Conservation (phyloP, 2,888 invertebrate genomes). For the Desoria tigrina region DNA sequence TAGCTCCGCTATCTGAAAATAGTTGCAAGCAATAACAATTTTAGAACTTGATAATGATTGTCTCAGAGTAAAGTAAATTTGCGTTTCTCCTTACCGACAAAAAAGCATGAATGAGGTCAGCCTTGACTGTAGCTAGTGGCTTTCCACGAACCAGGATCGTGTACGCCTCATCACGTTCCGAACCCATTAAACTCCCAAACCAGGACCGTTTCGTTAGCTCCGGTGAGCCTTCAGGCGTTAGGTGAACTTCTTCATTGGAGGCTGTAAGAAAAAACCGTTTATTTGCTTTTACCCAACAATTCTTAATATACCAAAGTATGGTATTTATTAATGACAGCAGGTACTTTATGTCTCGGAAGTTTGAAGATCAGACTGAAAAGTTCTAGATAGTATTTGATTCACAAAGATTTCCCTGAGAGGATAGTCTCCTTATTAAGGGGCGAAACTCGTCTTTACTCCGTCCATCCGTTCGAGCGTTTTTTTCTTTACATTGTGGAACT, state of each 20-base stretch:
- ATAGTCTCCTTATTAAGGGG: too few relatives aligned
- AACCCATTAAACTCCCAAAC: slow-evolving; percentile 98
- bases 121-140: slow-evolving; percentile 93
- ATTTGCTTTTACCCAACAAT: neutral
- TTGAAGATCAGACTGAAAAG: too few relatives aligned
- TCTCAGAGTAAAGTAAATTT: neutral
- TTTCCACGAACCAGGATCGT: slow-evolving; percentile 95
- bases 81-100: slow-evolving; percentile 74
- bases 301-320: slow-evolving; percentile 1
- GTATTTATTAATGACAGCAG: neutral
- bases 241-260: slow-evolving; percentile 84
- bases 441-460: too few relatives aligned
- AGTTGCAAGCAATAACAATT: neutral
- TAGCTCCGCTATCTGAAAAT: slow-evolving; percentile 81
- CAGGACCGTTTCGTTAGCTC: slow-evolving; percentile 97
- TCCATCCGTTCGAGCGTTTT: too few relatives aligned
- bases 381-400: too few relatives aligned
- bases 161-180: slow-evolving; percentile 94
- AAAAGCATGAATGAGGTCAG: slow-evolving; percentile 97
- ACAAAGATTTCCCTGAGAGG: too few relatives aligned
- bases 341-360: neutral
- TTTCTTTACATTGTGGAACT: too few relatives aligned
- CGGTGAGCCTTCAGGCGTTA: slow-evolving; percentile 93
- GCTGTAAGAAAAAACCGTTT: slow-evolving; percentile 61
- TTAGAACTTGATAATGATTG: slow-evolving; percentile 9